Evolutionary conservation across 2,797 vertebrate genomes (phyloP).

Genomic region (Darevskia nairensis): DNA sequence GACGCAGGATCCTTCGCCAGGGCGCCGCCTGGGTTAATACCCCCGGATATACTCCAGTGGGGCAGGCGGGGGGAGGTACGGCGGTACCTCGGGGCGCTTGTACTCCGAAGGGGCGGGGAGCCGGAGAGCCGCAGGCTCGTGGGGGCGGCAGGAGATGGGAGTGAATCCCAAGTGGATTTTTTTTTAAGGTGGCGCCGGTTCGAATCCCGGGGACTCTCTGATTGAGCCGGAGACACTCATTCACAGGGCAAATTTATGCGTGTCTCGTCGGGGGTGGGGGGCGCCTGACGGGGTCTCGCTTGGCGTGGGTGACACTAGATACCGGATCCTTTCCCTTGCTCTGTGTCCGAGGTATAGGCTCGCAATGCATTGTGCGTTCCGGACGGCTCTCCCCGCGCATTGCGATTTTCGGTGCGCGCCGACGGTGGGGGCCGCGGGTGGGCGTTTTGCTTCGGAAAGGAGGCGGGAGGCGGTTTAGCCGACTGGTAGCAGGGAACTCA

Average conservation of each 20-base stretch:
- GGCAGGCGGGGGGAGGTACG: fast-evolving
- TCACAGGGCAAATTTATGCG: not conserved
- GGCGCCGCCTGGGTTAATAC: not conserved
- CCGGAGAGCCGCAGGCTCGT: too few species aligned
- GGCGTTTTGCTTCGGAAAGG: not conserved
- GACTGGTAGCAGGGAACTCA: too few species aligned
- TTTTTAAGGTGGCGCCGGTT: not conserved
- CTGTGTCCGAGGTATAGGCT: not conserved
- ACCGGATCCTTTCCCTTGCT: not conserved
- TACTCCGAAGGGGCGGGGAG: not conserved
- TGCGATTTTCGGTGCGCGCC: not conserved
- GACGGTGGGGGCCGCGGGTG: not conserved
- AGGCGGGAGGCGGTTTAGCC: not conserved
- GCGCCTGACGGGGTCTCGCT: not conserved
- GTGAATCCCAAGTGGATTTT: not conserved
- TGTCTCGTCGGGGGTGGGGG: not conserved
- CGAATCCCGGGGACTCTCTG: not conserved
- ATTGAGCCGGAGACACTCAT: not conserved
- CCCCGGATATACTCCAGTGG: fast-evolving
- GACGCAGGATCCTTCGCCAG: too few species aligned
- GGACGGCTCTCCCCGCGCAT: not conserved
- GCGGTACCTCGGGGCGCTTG: not conserved
- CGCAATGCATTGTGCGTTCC: too few species aligned
- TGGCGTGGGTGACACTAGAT: not conserved
- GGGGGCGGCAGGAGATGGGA: not conserved